Conservation (phyloP, 2,888 invertebrate species). For the Dynastes tityus region DNA sequence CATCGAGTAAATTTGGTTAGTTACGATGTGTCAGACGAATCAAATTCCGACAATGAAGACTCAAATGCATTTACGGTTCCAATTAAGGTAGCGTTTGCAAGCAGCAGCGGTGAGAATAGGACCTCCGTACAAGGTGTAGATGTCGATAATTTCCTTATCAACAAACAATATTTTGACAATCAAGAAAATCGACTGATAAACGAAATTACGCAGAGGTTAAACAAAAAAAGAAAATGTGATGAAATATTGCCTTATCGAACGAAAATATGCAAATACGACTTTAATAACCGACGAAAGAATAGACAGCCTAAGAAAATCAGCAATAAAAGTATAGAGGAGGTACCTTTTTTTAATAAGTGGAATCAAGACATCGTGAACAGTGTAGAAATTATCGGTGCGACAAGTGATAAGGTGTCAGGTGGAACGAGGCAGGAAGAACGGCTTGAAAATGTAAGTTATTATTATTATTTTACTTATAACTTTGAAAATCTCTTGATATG, state of each 20-base stretch:
- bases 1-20: slow-evolving; percentile 62
- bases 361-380: slow-evolving; percentile 19
- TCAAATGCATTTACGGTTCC: not conserved
- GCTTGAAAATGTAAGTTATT: slow-evolving; percentile 35
- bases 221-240: slow-evolving; percentile 63
- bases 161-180: slow-evolving; percentile 62
- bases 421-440: slow-evolving; percentile 6
- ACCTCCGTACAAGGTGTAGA: not conserved
- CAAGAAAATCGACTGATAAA: slow-evolving; percentile 64
- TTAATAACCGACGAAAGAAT: slow-evolving; percentile 66
- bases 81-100: not conserved
- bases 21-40: slow-evolving; percentile 62
- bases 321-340: slow-evolving; percentile 42
- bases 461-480: not conserved
- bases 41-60: slow-evolving; percentile 56
- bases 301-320: slow-evolving; percentile 67
- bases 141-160: slow-evolving; percentile 51
- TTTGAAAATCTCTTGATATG: no score
- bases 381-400: slow-evolving; percentile 5
- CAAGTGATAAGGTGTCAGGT: slow-evolving; percentile 31
- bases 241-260: slow-evolving; percentile 56
- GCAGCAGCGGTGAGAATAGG: not conserved
- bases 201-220: slow-evolving; percentile 66
- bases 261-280: slow-evolving; percentile 65
- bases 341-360: slow-evolving; percentile 38